Conservation (phyloP, 2,113 vertebrate species). For the Catharus fuscescens region DNA sequence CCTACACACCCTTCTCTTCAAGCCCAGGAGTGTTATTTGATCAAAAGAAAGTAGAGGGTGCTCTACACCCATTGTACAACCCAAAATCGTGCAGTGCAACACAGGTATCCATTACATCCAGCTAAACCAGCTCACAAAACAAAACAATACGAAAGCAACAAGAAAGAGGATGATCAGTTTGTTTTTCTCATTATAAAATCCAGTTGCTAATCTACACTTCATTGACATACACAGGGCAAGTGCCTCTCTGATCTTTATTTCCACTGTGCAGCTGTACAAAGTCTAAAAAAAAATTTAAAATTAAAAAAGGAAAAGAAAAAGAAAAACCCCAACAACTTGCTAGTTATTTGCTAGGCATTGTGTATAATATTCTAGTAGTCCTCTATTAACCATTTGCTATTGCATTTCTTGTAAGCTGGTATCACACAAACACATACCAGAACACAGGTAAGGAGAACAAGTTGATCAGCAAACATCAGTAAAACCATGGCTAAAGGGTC, state of each 20-base stretch:
- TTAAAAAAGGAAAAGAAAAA: neutral
- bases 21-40: slow-evolving; percentile 77
- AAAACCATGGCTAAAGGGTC: neutral
- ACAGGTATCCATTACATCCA: neutral
- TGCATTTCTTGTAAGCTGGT: neutral
- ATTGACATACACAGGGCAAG: neutral
- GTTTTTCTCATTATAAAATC: neutral
- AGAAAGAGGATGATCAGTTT: neutral
- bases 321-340: neutral
- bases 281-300: neutral
- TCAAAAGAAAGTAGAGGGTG: slow-evolving; percentile 88
- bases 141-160: neutral
- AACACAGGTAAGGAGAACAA: neutral
- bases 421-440: neutral
- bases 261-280: neutral
- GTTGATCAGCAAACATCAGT: neutral
- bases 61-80: slow-evolving; percentile 81
- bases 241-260: neutral
- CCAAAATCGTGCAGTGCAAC: neutral
- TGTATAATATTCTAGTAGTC: neutral
- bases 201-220: neutral
- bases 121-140: neutral
- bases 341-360: neutral
- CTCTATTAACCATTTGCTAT: neutral
- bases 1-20: slow-evolving; percentile 42